Evolutionary conservation across 2,113 vertebrate genomes (phyloP), one percentile per base, ranked within the genome.

Genomic region (Zonotrichia leucophrys): DNA sequence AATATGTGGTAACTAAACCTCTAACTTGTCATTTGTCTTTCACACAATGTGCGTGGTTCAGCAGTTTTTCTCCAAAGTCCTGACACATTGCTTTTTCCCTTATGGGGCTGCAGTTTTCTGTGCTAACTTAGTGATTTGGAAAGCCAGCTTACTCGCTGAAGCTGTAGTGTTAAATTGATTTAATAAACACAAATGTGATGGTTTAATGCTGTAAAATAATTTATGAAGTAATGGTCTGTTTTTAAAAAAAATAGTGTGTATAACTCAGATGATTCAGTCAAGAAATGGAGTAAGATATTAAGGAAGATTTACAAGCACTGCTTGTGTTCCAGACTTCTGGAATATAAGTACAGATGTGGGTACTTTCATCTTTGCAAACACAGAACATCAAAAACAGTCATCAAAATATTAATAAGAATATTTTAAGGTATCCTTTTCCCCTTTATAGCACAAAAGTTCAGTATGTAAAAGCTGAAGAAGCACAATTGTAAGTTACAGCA

Each of bases 91-190:
- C 52, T 67, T 90, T 90, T 85, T 69, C 67, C 35, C 52, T 81
- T 74, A n/a, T 39, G 76, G 52, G 44, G 31, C 59, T 92, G 30
- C 55, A 74, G 50, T 80, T 39, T 86, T 67, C 79, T 90, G 62
- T 80, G 68, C 72, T 89, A 77, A 70, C 72, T 79, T 91, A 75
- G 6, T 92, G 92, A 86, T 93, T 95, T 81, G 68, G 79, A 96
- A 95, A 95, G 72, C 75, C 62, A 46, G 42, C 47, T 72, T 59
- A 44, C 42, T 94, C 19, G 4, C 78, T 80, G 55, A 47, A 91
- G 50, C 79, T 92, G 22, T 74, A 46, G 66, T 94, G 86, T 92
- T 97, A 91, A 94, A 94, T 88, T 88, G 75, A 28, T 83, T 95
- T 96, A 93, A 95, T 95, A 96, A 94, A 88, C 75, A 78, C 55